A percentile compares a stretch with the other conserved stretches of the same genome.
Evolutionary conservation across 2,113 vertebrate genomes (phyloP).

Genomic region (Crotalus viridis): DNA sequence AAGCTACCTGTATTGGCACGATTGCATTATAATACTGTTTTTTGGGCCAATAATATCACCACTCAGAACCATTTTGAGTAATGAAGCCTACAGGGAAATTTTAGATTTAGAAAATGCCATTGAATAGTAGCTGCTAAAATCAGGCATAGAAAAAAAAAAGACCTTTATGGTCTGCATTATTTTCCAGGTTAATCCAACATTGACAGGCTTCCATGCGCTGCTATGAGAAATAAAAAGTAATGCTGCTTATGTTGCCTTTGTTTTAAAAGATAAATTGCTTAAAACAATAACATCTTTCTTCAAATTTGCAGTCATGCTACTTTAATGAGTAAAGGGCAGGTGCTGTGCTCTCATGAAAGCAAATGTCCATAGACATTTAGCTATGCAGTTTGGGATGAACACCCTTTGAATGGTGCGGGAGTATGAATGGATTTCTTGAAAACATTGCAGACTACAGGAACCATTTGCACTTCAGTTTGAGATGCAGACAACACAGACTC

Average conservation of each 20-base stretch:
- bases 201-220: not conserved
- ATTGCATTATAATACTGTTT: not conserved
- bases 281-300: not conserved
- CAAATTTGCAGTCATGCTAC: not conserved
- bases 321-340: not conserved
- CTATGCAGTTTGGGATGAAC: too few species aligned
- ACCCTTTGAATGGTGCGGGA: too few species aligned
- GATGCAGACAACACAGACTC: too few species aligned
- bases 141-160: not conserved
- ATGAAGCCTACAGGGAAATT: not conserved
- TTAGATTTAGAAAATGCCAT: not conserved
- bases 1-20: not conserved
- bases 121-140: not conserved
- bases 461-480: too few species aligned
- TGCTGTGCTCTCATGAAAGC: not conserved
- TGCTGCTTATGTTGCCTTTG: not conserved
- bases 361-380: too few species aligned
- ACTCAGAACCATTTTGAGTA: not conserved
- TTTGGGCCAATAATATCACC: not conserved
- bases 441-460: too few species aligned
- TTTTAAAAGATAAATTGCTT: not conserved
- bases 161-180: not conserved
- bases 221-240: not conserved
- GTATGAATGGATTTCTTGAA: too few species aligned
- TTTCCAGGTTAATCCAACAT: not conserved